A percentile compares a stretch with the other conserved stretches of the same genome.
Evolutionary conservation across 2,797 vertebrate species (phyloP).

Genomic region (Melanotaenia parkinsoni): DNA sequence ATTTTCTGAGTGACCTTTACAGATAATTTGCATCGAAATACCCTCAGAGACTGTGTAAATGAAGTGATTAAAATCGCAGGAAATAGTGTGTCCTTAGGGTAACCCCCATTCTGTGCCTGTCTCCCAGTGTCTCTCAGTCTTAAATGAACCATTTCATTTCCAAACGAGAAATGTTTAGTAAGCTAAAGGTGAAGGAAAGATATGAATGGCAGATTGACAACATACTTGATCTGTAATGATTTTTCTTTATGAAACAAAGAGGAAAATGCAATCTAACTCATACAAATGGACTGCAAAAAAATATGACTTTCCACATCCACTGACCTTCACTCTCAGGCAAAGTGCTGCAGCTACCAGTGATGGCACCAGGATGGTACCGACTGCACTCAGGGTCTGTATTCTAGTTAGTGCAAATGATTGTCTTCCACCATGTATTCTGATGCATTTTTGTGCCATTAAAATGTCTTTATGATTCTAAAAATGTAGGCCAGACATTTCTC

Average conservation of each 20-base stretch:
- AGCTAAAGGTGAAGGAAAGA: neutral
- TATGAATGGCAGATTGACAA: neutral
- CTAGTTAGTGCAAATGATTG: conserved; percentile 18
- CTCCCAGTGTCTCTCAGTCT: conserved; percentile 13
- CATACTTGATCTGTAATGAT: conserved; percentile 20
- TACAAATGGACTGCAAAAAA: neutral
- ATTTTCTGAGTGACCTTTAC: conserved; percentile 71
- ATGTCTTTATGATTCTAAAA: conserved; percentile 17
- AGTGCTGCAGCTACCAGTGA: conserved; percentile 13
- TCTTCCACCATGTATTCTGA: conserved; percentile 43
- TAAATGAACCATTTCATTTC: conserved; percentile 33
- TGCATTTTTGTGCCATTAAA: conserved; percentile 37
- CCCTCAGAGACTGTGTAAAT: conserved; percentile 61
- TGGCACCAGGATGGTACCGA: neutral
- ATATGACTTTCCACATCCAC: neutral
- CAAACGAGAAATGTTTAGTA: neutral
- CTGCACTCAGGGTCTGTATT: conserved; percentile 15
- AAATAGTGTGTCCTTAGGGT: conserved; percentile 62
- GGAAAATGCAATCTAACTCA: neutral
- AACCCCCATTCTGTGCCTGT: conserved; percentile 3
- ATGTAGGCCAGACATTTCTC: conserved; percentile 66
- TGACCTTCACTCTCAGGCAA: conserved; percentile 17
- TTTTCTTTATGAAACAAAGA: neutral
- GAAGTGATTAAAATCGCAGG: conserved; percentile 75
- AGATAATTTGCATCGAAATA: conserved; percentile 76